These are phyloP conservation scores for Apeira syringaria DNA, from an alignment of 2,888 invertebrate genomes.

Conservation along the genomic window DNA sequence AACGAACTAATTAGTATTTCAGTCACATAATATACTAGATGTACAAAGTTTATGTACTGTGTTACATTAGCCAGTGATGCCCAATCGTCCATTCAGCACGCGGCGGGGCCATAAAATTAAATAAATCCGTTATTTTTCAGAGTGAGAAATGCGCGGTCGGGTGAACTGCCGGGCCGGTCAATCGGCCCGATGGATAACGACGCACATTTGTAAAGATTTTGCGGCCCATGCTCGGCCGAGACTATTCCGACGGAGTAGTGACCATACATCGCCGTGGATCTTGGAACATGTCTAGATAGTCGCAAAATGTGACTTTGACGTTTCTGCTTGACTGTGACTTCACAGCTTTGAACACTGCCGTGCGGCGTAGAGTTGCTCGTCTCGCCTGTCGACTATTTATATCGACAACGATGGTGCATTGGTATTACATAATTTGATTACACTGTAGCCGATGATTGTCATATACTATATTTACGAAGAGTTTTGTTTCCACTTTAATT, in stretches of 20 bases:
- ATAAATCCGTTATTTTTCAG: slow-evolving; percentile 84
- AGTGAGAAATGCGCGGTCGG: slow-evolving; percentile 69
- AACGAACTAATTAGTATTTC: too few species aligned
- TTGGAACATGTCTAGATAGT: slow-evolving; percentile 37
- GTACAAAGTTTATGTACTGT: slow-evolving; percentile 1
- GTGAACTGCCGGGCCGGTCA: slow-evolving; percentile 57
- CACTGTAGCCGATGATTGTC: too few species aligned
- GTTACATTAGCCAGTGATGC: slow-evolving; percentile 31
- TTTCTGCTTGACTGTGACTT: too few species aligned
- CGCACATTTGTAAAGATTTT: slow-evolving; percentile 82
- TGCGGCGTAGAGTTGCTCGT: too few species aligned
- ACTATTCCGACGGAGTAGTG: slow-evolving; percentile 56
- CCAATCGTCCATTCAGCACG: slow-evolving; percentile 81
- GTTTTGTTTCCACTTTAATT: too few species aligned
- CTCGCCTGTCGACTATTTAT: too few species aligned
- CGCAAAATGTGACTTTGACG: too few species aligned
- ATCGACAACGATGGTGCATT: too few species aligned
- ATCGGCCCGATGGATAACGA: slow-evolving; percentile 78
- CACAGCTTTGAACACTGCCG: too few species aligned
- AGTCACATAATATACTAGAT: background rate
- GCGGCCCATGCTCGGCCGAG: slow-evolving; percentile 60
- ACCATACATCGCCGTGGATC: slow-evolving; percentile 56
- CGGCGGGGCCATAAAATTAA: slow-evolving; percentile 80
- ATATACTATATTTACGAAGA: too few species aligned
- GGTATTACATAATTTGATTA: too few species aligned